A percentile compares a stretch with the other conserved stretches of the same genome.
phyloP scores from a whole-genome alignment of 2,888 invertebrate species.

The Hybos culiciformis region DNA sequence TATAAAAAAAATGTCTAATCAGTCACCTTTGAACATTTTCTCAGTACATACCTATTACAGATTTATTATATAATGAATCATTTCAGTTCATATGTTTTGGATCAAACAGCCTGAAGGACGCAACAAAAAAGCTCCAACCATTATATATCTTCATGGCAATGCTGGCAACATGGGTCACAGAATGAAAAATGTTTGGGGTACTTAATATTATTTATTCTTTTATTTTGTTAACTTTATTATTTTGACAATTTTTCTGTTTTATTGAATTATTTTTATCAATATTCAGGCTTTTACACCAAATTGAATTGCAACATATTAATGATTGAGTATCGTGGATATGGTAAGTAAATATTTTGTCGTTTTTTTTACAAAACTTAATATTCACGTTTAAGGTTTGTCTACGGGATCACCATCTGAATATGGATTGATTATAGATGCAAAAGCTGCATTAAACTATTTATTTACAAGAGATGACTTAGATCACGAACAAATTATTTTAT shows the following conservation, averaged over 20 bases:
- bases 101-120: slow-evolving; percentile 58
- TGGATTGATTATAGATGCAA: slow-evolving; percentile 77
- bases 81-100: slow-evolving; percentile 66
- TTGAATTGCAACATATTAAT: slow-evolving; percentile 78
- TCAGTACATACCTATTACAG: neutral
- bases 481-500: slow-evolving; percentile 68
- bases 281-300: too few species aligned
- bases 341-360: too few species aligned
- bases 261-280: too few species aligned
- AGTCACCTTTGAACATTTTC: neutral
- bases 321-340: slow-evolving; percentile 93
- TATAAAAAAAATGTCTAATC: too few species aligned
- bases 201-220: slow-evolving; percentile 67
- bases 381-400: too few species aligned
- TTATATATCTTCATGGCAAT: slow-evolving; percentile 90
- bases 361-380: too few species aligned
- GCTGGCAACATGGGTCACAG: slow-evolving; percentile 95
- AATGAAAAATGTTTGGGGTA: slow-evolving; percentile 73
- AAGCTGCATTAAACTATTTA: slow-evolving; percentile 74
- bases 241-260: too few species aligned
- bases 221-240: too few species aligned
- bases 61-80: too few species aligned
- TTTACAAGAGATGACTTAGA: slow-evolving; percentile 70
- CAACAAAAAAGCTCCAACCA: slow-evolving; percentile 59
- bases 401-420: slow-evolving; percentile 77